Conservation (phyloP, 2,888 invertebrate genomes). For the Coleophora deauratella region DNA sequence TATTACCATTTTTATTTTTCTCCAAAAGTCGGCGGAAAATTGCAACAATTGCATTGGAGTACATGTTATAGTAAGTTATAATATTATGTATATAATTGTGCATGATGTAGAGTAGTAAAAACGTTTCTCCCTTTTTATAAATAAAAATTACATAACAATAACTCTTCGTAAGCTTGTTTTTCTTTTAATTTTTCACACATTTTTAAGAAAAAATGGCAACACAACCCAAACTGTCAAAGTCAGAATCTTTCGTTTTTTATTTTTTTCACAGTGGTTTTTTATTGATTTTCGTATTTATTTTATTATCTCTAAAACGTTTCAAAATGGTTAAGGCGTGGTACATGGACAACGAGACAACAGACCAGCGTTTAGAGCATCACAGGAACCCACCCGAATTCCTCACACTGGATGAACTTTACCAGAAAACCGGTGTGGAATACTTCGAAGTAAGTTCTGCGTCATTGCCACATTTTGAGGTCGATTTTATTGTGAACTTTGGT, state of each 20-base stretch:
- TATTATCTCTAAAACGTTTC: slow-evolving; percentile 1
- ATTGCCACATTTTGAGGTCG: background rate
- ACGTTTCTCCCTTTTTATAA: no score
- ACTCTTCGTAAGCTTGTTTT: no score
- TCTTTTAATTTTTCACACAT: no score
- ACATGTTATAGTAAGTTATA: no score
- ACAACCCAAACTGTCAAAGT: background rate
- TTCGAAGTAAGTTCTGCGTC: slow-evolving; percentile 78
- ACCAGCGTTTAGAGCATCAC: slow-evolving; percentile 90
- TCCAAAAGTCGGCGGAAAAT: no score
- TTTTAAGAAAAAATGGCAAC: no score
- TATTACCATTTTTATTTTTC: no score
- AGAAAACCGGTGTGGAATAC: slow-evolving; percentile 90
- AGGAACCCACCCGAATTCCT: slow-evolving; percentile 83
- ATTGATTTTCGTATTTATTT: slow-evolving; percentile 1
- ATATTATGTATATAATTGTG: no score
- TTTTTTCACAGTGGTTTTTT: background rate
- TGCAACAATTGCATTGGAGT: no score
- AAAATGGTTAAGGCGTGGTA: slow-evolving; percentile 93
- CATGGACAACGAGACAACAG: slow-evolving; percentile 78
- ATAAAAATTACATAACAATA: no score
- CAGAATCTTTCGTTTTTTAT: background rate
- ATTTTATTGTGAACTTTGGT: no score
- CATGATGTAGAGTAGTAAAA: no score
- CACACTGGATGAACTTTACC: slow-evolving; percentile 77